Evolutionary conservation across 2,797 vertebrate species (phyloP), one percentile per base, ranked within the genome.

Genomic region (Sebastes itinus): DNA sequence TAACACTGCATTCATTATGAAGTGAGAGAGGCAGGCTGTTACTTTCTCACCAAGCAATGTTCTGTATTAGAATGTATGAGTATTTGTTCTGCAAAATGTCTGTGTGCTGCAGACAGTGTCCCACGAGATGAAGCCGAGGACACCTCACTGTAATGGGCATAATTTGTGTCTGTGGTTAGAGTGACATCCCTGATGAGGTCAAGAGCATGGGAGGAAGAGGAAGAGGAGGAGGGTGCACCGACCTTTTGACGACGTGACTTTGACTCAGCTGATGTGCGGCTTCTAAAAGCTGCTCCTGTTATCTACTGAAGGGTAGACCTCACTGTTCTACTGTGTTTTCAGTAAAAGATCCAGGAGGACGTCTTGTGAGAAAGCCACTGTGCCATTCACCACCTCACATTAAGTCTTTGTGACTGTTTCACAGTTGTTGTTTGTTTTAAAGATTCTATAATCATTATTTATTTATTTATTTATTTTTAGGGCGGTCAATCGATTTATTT

Each of bases 1-100:
- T 56, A 68, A 66, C 62, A 33, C 25, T 72, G 59, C 49, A 28
- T 83, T 79, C 32, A 80, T 72, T 72, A 77, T 67, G 61, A 58
- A 27, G 27, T 52, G 22, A 74, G 52, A 55, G 61, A 49, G 8
- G 20, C 18, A n/a, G 59, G 25, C 14, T 35, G 16, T 62, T 75
- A 25, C 60, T 69, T 79, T 62, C n/a, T 55, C 2, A 27, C 6
- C 20, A 30, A 65, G 46, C 38, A 32, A 18, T 78, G 66, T 77
- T 46, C 12, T 25, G 16, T 46, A 46, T 18, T 46, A 0, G 42
- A 18, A 46, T 46, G 16, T 46, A 46, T 18, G 42, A 65, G 23
- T n/a, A 49, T 23, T 69, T 56, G 9, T 77, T 61, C 4, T 18
- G 12, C 20, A 62, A 60, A 46, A 42, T 52, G 58, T 28, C 27